Base-by-base conservation (phyloP, 2,113 vertebrate genomes). In the Eulemur macaco region DNA sequence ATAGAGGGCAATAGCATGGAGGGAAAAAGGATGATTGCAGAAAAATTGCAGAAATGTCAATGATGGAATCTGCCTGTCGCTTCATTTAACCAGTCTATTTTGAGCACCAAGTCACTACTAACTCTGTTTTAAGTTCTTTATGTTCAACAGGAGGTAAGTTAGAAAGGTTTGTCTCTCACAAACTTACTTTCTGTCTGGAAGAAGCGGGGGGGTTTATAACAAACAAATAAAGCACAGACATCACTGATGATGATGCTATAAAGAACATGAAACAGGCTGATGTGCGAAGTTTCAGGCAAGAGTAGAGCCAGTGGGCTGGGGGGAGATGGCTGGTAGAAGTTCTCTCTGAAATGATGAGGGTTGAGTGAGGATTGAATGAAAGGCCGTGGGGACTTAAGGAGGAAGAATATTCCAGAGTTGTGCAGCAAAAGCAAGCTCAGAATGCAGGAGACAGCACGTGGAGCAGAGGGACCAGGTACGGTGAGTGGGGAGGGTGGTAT, bases 401-500 rank as follows among this genome's bases (percentile, higher is more conserved):
- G 4, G 0, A 9, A 42, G 37, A 31, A n/a, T 1, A 23, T 27
- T 39, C 42, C 58, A 69, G 37, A 56, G 39, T 4, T 39, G 7
- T 27, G 18, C 0, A 2, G 60, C 29, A 77, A 37, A 31, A n/a
- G 58, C 25, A 42, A 21, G 15, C 13, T 27, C 25, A 42, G 6
- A 58, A 4, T 34, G 15, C 1, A 54, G 6, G 50, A 39, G 42
- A 27, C 31, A 68, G 29, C 45, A 64, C 1, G 23, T n/a, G 39
- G 8, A 37, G 6, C 58, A 18, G 21, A 1, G 37, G 10, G 81
- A 5, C 23, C 1, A 5, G n/a, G 25, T 10, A 3, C 1, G 15
- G 20, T 2, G 4, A 52, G 42, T 1, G 5, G n/a, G 23, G 25
- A 31, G 27, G 29, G 63, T 8, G 8, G 25, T 27, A 25, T 25